A percentile compares a stretch with the other conserved stretches of the same genome.
Conservation (phyloP, 2,113 vertebrate species). For the Carassius carassius region DNA sequence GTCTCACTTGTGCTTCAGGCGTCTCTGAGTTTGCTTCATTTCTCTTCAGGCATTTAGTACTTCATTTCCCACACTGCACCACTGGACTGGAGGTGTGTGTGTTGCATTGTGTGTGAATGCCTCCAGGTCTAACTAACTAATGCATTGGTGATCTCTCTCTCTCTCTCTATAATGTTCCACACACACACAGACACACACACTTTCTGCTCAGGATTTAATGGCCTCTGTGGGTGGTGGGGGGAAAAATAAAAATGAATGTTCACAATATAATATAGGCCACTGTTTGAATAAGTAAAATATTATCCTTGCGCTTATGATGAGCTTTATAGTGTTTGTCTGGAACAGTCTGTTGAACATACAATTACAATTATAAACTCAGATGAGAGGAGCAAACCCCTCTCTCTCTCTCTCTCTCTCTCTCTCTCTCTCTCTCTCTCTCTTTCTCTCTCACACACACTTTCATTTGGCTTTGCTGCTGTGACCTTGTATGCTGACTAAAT, state of each 20-base stretch:
- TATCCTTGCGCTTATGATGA: slow-evolving; percentile 10
- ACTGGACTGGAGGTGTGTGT: slow-evolving; percentile 2
- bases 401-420: neutral
- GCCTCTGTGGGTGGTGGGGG: slow-evolving; percentile 6
- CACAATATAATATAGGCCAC: slow-evolving; percentile 18
- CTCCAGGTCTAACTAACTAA: slow-evolving; percentile 27
- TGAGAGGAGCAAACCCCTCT: slow-evolving; percentile 20
- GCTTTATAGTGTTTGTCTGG: slow-evolving; percentile 38
- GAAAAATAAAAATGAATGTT: neutral
- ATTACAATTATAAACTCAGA: slow-evolving; percentile 24
- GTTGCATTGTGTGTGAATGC: slow-evolving; percentile 2
- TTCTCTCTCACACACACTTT: neutral
- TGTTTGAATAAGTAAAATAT: slow-evolving; percentile 13
- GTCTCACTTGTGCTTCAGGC: slow-evolving; percentile 18
- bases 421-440: neutral
- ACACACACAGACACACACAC: neutral
- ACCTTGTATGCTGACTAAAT: slow-evolving; percentile 59
- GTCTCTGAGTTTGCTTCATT: slow-evolving; percentile 58
- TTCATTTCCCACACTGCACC: slow-evolving; percentile 40
- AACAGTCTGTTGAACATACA: slow-evolving; percentile 37
- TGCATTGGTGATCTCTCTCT: slow-evolving; percentile 39
- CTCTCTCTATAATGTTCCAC: slow-evolving; percentile 8
- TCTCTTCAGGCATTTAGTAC: slow-evolving; percentile 38
- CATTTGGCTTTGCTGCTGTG: slow-evolving; percentile 23
- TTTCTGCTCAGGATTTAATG: slow-evolving; percentile 26